Evolutionary conservation across 2,888 invertebrate species (phyloP).

Genomic region (Noctua pronuba): DNA sequence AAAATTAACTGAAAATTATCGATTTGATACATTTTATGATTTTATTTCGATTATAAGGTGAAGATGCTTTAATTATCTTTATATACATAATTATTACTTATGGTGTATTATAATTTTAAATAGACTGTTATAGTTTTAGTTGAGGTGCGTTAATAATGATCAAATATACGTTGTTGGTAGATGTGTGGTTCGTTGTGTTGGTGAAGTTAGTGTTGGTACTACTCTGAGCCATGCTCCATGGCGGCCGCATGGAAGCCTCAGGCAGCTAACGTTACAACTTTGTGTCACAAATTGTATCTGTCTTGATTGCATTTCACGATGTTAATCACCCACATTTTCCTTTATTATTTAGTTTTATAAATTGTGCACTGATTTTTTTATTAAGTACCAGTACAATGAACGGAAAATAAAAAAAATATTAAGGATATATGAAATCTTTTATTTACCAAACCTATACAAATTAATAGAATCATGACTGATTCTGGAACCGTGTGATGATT

Average conservation of each 20-base stretch:
- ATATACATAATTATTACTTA: slow-evolving; percentile 87
- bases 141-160: slow-evolving; percentile 82
- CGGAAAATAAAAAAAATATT: slow-evolving; percentile 82
- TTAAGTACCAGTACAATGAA: slow-evolving; percentile 82
- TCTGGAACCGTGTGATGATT: background rate
- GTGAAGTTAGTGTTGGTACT: slow-evolving; percentile 23
- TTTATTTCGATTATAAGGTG: slow-evolving; percentile 90
- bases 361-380: slow-evolving; percentile 86
- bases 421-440: slow-evolving; percentile 67
- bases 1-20: slow-evolving; percentile 81
- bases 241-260: slow-evolving; percentile 48
- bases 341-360: slow-evolving; percentile 82
- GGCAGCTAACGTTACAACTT: slow-evolving; percentile 70
- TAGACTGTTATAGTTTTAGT: slow-evolving; percentile 91
- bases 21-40: slow-evolving; percentile 86
- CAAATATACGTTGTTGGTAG: slow-evolving; percentile 72
- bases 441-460: slow-evolving; percentile 51
- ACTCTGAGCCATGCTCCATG: slow-evolving; percentile 32
- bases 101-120: slow-evolving; percentile 90
- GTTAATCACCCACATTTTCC: slow-evolving; percentile 75
- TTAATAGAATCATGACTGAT: background rate
- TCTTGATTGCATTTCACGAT: slow-evolving; percentile 77
- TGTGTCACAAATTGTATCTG: slow-evolving; percentile 80
- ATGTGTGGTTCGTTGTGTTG: slow-evolving; percentile 53
- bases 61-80: slow-evolving; percentile 90